Percentiles rank a stretch among this genome's conserved stretches.
phyloP scores from a whole-genome alignment of 2,113 vertebrate species.

The Carollia perspicillata region DNA sequence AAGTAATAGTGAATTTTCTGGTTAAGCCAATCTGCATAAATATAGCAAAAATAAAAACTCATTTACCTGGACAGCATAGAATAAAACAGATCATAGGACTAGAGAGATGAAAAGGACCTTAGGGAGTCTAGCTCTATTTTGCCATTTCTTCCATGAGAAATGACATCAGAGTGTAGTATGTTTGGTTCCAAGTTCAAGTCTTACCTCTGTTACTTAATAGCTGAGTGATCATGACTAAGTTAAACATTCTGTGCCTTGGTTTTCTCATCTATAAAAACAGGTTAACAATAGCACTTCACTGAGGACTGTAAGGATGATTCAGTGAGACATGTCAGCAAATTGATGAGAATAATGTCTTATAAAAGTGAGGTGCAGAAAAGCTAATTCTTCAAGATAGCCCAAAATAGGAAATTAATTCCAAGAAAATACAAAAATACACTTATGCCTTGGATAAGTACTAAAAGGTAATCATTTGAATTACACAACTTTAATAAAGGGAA shows the following conservation, averaged over 20 bases:
- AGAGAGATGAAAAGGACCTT: not conserved
- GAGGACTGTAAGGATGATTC: not conserved
- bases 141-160: not conserved
- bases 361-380: not conserved
- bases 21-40: constrained; percentile 46
- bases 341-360: not conserved
- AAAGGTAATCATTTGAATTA: not conserved
- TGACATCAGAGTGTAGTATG: not conserved
- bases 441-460: not conserved
- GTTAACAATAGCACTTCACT: not conserved
- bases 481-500: not conserved
- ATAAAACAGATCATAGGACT: not conserved
- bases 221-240: not conserved
- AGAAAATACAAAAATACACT: not conserved
- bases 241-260: not conserved
- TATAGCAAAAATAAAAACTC: constrained; percentile 50
- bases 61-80: not conserved
- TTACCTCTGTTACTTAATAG: not conserved
- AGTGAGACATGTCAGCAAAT: not conserved
- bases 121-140: not conserved
- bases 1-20: constrained; percentile 36
- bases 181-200: not conserved
- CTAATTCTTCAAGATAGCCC: not conserved
- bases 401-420: not conserved
- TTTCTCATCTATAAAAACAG: not conserved